Conservation (phyloP, 2,888 invertebrate species). For the Lamellibrachia satsuma region DNA sequence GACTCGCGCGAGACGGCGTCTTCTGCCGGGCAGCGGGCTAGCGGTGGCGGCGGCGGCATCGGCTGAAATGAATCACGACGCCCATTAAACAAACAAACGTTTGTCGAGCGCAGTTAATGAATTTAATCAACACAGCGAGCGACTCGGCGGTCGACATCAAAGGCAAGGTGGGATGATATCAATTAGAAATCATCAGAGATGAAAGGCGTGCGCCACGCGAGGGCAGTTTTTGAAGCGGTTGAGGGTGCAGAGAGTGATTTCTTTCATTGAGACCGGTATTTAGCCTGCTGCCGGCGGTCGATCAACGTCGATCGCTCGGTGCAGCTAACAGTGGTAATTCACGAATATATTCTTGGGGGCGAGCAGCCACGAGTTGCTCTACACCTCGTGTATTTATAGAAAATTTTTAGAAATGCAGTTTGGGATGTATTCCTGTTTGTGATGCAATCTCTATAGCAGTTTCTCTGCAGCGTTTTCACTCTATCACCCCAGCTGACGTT, state of each 20-base stretch:
- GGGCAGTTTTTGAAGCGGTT: background rate
- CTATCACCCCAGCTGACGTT: too few species aligned
- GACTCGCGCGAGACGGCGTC: background rate
- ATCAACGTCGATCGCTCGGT: background rate
- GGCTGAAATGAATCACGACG: background rate
- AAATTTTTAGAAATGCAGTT: too few species aligned
- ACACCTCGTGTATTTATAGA: background rate
- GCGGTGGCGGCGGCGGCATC: background rate
- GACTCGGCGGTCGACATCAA: background rate
- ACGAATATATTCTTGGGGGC: background rate
- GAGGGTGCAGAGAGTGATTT: background rate
- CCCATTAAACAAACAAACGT: constrained; percentile 11
- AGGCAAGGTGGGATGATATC: constrained; percentile 12
- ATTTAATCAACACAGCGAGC: constrained; percentile 13
- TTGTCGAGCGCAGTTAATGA: constrained; percentile 2
- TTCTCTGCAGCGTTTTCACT: too few species aligned
- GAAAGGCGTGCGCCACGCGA: background rate
- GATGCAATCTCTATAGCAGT: too few species aligned
- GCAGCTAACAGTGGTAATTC: background rate
- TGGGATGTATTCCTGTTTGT: too few species aligned
- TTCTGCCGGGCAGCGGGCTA: background rate
- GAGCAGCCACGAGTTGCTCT: background rate
- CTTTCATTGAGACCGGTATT: background rate
- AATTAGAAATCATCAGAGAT: constrained; percentile 7
- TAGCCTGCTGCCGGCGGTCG: background rate